phyloP scores from a whole-genome alignment of 2,113 vertebrate genomes.

The Regulus satrapa region DNA sequence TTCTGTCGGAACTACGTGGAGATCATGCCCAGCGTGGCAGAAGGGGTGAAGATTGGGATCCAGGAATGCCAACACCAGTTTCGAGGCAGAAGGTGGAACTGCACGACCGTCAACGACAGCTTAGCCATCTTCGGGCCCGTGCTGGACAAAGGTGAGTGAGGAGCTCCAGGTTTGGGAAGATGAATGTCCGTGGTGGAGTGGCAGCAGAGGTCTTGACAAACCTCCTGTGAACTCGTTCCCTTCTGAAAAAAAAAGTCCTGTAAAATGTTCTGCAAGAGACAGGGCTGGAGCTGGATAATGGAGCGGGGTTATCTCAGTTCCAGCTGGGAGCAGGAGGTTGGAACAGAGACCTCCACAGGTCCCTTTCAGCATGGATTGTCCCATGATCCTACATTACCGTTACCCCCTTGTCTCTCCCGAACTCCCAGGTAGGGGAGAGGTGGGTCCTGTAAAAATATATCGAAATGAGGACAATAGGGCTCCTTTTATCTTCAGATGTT shows the following conservation, averaged over 20 bases:
- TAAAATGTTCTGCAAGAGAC: neutral
- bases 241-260: neutral
- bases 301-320: neutral
- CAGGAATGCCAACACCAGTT: slow-evolving; percentile 97
- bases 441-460: too few relatives aligned
- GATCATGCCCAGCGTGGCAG: slow-evolving; percentile 96
- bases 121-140: slow-evolving; percentile 96
- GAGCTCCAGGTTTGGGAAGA: accelerated
- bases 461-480: too few relatives aligned
- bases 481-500: too few relatives aligned
- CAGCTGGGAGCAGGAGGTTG: neutral
- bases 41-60: slow-evolving; percentile 92
- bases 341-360: neutral
- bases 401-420: too few relatives aligned
- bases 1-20: slow-evolving; percentile 97
- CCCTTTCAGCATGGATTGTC: neutral
- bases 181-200: accelerated
- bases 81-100: slow-evolving; percentile 95
- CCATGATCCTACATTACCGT: too few relatives aligned
- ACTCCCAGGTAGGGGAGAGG: too few relatives aligned
- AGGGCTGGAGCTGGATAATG: neutral
- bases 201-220: neutral
- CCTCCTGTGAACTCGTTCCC: neutral
- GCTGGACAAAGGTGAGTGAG: slow-evolving; percentile 88
- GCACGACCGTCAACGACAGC: slow-evolving; percentile 90